A percentile compares a stretch with the other conserved stretches of the same genome.
phyloP scores from a whole-genome alignment of 2,113 vertebrate genomes.

The Mesocricetus auratus region DNA sequence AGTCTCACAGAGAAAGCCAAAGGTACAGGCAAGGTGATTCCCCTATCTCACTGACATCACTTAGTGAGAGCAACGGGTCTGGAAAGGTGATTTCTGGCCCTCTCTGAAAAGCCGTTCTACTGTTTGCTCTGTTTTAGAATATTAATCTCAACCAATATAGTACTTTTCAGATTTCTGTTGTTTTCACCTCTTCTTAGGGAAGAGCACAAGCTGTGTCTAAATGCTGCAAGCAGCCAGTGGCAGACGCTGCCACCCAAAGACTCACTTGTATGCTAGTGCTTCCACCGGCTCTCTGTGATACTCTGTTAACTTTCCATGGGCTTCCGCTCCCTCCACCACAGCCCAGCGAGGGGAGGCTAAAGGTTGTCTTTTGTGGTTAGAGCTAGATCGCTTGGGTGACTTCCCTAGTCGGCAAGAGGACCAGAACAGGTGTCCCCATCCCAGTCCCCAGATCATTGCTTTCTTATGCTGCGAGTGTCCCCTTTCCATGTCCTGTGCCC shows the following conservation, averaged over 20 bases:
- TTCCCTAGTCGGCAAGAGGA: background rate
- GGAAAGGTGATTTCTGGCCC: background rate
- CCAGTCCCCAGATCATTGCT: background rate
- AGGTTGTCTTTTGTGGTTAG: background rate
- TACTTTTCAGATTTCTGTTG: background rate
- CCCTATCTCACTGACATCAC: background rate
- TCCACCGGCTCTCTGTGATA: background rate
- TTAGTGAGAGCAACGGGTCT: background rate
- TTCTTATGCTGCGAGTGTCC: background rate
- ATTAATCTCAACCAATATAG: background rate
- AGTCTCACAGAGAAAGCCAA: slow-evolving; percentile 87
- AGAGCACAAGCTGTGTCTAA: background rate
- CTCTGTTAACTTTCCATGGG: background rate
- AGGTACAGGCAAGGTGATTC: slow-evolving; percentile 85
- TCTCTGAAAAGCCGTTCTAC: background rate
- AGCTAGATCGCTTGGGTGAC: background rate
- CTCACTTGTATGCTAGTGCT: background rate
- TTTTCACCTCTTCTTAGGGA: background rate
- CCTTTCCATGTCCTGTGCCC: background rate
- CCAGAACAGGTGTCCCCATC: background rate
- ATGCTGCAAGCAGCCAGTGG: background rate
- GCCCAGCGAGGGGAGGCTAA: background rate
- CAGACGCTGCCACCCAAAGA: background rate
- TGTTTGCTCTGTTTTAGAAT: background rate
- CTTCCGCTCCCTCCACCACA: background rate